These are phyloP conservation scores for Taurulus bubalis DNA, from an alignment of 2,113 vertebrate species.

Conservation along the genomic window DNA sequence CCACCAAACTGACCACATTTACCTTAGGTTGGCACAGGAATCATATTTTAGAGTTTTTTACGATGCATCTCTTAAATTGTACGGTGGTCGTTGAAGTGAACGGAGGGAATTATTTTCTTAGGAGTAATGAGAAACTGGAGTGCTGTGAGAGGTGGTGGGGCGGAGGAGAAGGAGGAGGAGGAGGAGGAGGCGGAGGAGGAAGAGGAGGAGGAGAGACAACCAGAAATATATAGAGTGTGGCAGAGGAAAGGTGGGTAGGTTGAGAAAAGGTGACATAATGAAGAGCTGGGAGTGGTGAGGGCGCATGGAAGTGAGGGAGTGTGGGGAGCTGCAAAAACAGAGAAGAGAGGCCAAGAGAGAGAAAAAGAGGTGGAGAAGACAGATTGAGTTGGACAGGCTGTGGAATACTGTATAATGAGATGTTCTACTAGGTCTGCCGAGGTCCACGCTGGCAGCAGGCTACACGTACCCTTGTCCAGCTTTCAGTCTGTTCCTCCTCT, in stretches of 20 bases:
- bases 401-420: conserved; percentile 70
- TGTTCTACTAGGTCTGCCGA: conserved; percentile 54
- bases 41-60: conserved; percentile 32
- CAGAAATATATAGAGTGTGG: conserved; percentile 50
- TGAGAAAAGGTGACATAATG: conserved; percentile 59
- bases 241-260: conserved; percentile 52
- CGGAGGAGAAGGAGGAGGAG: conserved; percentile 3
- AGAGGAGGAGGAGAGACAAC: conserved; percentile 3
- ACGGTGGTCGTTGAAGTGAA: conserved; percentile 16
- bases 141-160: not conserved
- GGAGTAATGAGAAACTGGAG: conserved; percentile 48
- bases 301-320: not conserved
- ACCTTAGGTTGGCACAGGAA: conserved; percentile 11
- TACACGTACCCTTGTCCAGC: conserved; percentile 58
- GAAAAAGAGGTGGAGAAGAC: conserved; percentile 48
- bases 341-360: conserved; percentile 33
- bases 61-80: conserved; percentile 36
- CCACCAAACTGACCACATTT: conserved; percentile 19
- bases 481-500: conserved; percentile 52
- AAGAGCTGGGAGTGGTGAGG: conserved; percentile 49
- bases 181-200: not conserved
- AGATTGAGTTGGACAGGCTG: conserved; percentile 71
- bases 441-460: conserved; percentile 57
- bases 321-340: conserved; percentile 9
- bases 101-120: conserved; percentile 32